A percentile compares a stretch with the other conserved stretches of the same genome.
Evolutionary conservation across 1,140 invertebrate species (phyloP).

Genomic region (Caerostris darwini): DNA sequence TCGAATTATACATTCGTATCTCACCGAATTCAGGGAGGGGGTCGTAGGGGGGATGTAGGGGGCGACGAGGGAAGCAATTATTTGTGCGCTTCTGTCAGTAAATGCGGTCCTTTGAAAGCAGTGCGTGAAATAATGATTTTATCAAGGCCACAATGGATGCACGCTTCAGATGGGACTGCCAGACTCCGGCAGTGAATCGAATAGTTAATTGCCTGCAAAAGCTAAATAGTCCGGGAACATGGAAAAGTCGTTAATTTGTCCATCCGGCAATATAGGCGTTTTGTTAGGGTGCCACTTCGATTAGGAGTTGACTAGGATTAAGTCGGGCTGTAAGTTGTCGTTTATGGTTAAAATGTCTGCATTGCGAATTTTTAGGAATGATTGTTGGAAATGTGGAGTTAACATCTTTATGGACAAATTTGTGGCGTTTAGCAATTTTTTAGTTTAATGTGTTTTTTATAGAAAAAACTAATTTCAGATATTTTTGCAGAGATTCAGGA

Average conservation of each 20-base stretch:
- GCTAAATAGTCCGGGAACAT: conserved; percentile 43
- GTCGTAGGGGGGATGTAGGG: background rate
- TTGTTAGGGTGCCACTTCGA: background rate
- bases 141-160: background rate
- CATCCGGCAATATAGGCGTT: background rate
- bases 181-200: conserved; percentile 1
- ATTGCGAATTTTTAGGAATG: background rate
- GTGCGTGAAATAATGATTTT: conserved; percentile 54
- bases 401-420: too few relatives aligned
- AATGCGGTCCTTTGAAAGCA: background rate
- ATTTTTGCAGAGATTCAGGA: background rate
- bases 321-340: background rate
- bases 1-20: conserved; percentile 9
- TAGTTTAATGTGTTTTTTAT: too few relatives aligned
- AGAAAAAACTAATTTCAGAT: too few relatives aligned
- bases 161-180: conserved; percentile 2
- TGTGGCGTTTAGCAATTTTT: too few relatives aligned
- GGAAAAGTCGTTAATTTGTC: conserved; percentile 57
- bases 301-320: background rate
- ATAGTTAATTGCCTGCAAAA: conserved; percentile 54
- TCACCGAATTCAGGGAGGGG: background rate
- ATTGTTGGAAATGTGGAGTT: too few relatives aligned
- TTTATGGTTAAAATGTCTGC: background rate
- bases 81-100: conserved; percentile 27
- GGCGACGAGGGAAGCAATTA: background rate